Evolutionary conservation across 2,888 invertebrate genomes (phyloP).

Genomic region (Polyploca ridens): DNA sequence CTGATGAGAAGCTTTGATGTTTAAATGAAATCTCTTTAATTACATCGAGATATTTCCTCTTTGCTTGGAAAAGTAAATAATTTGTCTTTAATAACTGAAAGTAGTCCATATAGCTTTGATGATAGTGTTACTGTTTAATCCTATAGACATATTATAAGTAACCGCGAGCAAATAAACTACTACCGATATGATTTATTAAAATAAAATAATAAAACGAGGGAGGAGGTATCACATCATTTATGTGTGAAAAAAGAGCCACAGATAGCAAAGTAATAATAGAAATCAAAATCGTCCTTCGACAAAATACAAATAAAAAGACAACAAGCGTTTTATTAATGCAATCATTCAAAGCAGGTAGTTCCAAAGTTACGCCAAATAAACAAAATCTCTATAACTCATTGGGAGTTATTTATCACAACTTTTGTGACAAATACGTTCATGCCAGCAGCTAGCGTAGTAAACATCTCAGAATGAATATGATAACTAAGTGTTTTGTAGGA

Average conservation of each 20-base stretch:
- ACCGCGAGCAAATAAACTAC: no score
- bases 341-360: neutral
- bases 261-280: no score
- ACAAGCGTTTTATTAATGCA: neutral
- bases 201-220: no score
- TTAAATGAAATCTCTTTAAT: slow-evolving; percentile 47
- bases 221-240: no score
- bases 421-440: slow-evolving; percentile 6
- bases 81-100: slow-evolving; percentile 16
- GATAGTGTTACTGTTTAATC: no score
- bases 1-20: slow-evolving; percentile 50
- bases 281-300: no score
- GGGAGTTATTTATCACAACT: slow-evolving; percentile 8
- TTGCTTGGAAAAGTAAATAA: slow-evolving; percentile 29
- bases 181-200: no score
- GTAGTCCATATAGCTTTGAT: no score
- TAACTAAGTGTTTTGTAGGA: slow-evolving; percentile 2
- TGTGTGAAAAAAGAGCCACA: no score
- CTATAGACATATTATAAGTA: no score
- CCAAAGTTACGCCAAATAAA: neutral
- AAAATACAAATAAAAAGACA: neutral
- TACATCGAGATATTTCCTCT: slow-evolving; percentile 34
- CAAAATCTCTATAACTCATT: slow-evolving; percentile 9
- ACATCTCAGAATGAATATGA: slow-evolving; percentile 10
- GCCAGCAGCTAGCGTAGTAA: neutral